Conservation (phyloP, 2,888 invertebrate species). For the Drosophila affinis region DNA sequence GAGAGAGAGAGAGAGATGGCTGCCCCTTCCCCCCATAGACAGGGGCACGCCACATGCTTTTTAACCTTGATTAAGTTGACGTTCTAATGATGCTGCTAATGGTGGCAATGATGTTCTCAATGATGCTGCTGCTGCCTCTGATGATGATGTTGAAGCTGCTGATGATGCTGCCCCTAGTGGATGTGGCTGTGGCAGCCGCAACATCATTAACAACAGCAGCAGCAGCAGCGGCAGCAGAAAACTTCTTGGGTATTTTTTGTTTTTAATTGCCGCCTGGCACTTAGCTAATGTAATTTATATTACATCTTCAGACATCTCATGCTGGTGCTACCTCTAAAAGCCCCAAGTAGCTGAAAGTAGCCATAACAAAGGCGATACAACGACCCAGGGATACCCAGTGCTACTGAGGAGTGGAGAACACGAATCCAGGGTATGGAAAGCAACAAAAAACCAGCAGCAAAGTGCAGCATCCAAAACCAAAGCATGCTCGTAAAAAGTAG, state of each 20-base stretch:
- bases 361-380: neutral
- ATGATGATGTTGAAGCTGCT: slow-evolving; percentile 36
- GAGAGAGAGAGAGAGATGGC: neutral
- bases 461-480: slow-evolving; percentile 57
- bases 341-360: slow-evolving; percentile 72
- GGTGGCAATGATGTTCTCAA: slow-evolving; percentile 48
- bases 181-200: slow-evolving; percentile 25
- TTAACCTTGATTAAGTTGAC: slow-evolving; percentile 78
- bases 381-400: neutral
- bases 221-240: slow-evolving; percentile 17
- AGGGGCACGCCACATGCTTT: slow-evolving; percentile 56
- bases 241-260: slow-evolving; percentile 39
- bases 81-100: slow-evolving; percentile 75
- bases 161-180: slow-evolving; percentile 23
- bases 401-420: neutral
- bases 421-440: slow-evolving; percentile 16
- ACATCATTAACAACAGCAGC: slow-evolving; percentile 66
- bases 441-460: slow-evolving; percentile 45
- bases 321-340: slow-evolving; percentile 69
- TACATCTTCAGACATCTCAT: slow-evolving; percentile 50
- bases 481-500: neutral
- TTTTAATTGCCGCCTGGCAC: slow-evolving; percentile 73
- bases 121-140: slow-evolving; percentile 30
- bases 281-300: slow-evolving; percentile 79
- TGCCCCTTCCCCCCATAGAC: neutral